Evolutionary conservation across 2,113 vertebrate species (phyloP), one percentile per base, ranked within the genome.

Genomic region (Setophaga petechia): DNA sequence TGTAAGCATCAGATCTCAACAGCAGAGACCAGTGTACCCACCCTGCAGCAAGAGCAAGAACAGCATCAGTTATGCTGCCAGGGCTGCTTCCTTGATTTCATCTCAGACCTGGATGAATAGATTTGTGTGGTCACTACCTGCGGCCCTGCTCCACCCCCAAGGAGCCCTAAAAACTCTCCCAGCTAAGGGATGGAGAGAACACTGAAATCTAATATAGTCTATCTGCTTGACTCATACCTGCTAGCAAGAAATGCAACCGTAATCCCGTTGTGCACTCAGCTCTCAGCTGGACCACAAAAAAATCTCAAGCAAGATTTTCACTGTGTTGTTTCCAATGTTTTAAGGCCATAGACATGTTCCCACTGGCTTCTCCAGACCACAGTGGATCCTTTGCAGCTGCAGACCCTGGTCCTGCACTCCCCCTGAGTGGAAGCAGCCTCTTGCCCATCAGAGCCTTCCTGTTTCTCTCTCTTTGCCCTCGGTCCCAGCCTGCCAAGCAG

Each of bases 201-300:
- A 33, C 27, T 18, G 12, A 71, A 68, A 69, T 61, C 27, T 39
- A 39, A 72, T 11, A 31, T 10, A 20, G 25, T 46, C 39, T 68
- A 31, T 18, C 24, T 78, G 49, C 37, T 90, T 39, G 41, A 81
- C 69, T 81, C 4, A 1, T 58, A 10, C 44, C 25, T 57, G 62
- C 28, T 35, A 57, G 33, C 37, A 68, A 12, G 1, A 7, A 92
- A 74, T 46, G 72, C 57, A 49, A 11, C 30, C 0, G 0, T 52
- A 79, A 68, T 61, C 23, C 47, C 4, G 2, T 62, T 61, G 20
- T 0, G 6, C 11, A 22, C 25, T 19, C 69, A 69, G n/a, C 27
- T 65, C 52, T 84, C 2, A 0, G 44, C 25, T 84, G 73, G 51
- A 80, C 31, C 52, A 63, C 0, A 0, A 62, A 67, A 71, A 71